Conservation (phyloP, 2,113 vertebrate species). For the Microcebus murinus region DNA sequence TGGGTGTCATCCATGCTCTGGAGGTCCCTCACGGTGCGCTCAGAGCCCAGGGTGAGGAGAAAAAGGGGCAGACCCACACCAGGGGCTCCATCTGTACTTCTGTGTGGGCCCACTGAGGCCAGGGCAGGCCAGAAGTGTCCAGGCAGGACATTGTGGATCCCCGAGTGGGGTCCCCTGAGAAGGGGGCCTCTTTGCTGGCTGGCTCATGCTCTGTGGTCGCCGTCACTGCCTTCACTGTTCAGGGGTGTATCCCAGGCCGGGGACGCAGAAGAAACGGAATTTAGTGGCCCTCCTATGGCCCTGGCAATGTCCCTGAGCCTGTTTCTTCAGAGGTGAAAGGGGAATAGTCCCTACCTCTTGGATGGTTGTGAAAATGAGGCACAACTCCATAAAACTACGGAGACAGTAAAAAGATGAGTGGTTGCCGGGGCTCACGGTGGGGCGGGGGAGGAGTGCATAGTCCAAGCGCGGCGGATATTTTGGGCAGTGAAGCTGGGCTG, state of each 20-base stretch:
- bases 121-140: not conserved
- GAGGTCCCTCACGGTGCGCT: not conserved
- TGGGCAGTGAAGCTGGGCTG: no score
- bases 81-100: not conserved
- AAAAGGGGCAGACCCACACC: no score
- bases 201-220: not conserved
- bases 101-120: no score
- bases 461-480: no score
- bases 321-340: not conserved
- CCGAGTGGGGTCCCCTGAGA: not conserved
- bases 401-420: not conserved
- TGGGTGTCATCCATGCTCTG: not conserved
- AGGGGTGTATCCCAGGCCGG: not conserved
- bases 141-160: not conserved
- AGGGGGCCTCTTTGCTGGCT: not conserved
- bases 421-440: not conserved
- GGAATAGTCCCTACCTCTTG: not conserved
- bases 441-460: not conserved
- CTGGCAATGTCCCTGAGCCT: not conserved
- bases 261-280: not conserved
- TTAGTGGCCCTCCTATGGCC: not conserved
- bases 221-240: rapidly evolving
- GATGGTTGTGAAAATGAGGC: not conserved
- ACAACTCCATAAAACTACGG: not conserved
- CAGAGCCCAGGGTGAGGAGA: not conserved